Percentiles rank a stretch among this genome's conserved stretches.
Conservation (phyloP, 2,113 vertebrate species). For the Cricetomys ansorgei region DNA sequence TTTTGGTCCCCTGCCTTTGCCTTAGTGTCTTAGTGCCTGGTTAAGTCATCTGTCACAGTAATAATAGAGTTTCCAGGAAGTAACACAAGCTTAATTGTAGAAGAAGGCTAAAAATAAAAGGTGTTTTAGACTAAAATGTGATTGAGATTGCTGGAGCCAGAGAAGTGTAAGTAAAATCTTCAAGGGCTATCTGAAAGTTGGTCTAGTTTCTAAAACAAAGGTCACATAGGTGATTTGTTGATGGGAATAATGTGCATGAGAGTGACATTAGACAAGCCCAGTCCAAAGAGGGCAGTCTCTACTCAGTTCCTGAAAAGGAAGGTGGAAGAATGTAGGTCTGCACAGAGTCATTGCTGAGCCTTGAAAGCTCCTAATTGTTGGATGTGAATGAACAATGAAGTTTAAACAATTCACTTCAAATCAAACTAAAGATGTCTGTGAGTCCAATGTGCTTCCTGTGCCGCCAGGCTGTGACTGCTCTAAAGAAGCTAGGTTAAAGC, state of each 20-base stretch:
- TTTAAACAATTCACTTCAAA: background rate
- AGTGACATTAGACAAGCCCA: background rate
- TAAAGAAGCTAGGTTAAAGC: slow-evolving; percentile 9
- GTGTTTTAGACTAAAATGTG: slow-evolving; percentile 6
- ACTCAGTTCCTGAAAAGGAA: slow-evolving; percentile 14
- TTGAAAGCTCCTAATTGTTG: slow-evolving; percentile 4
- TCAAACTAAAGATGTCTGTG: slow-evolving; percentile 10
- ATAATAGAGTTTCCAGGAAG: slow-evolving; percentile 38
- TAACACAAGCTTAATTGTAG: slow-evolving; percentile 25
- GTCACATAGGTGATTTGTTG: background rate
- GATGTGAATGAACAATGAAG: background rate
- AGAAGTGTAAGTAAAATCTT: background rate
- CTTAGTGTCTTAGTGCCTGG: background rate
- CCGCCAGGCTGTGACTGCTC: background rate
- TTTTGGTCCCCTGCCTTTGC: background rate
- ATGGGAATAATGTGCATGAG: background rate
- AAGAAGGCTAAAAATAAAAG: slow-evolving; percentile 30
- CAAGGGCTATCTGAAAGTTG: slow-evolving; percentile 12
- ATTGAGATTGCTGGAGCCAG: background rate
- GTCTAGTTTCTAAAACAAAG: slow-evolving; percentile 30
- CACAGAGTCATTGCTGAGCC: background rate
- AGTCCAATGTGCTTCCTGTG: background rate
- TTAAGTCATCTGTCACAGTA: background rate
- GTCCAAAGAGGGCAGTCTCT: slow-evolving; percentile 62
- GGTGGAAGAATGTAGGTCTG: background rate